Evolutionary conservation across 2,888 invertebrate species (phyloP).

Genomic region (Uloborus plumipes): DNA sequence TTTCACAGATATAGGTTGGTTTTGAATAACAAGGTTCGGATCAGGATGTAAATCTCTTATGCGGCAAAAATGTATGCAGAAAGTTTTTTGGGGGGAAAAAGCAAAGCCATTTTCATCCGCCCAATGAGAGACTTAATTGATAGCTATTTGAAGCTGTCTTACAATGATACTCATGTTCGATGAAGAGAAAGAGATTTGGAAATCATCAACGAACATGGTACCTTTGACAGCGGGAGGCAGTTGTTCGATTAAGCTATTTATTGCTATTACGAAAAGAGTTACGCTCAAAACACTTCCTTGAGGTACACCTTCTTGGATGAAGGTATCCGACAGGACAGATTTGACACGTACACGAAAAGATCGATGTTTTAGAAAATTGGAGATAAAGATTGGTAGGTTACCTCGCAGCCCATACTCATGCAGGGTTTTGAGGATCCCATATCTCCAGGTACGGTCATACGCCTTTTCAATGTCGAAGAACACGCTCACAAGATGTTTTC

Average conservation of each 20-base stretch:
- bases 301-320: slow-evolving; percentile 69
- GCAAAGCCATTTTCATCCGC: slow-evolving; percentile 8
- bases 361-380: background rate
- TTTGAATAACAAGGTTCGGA: background rate
- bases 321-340: slow-evolving; percentile 71
- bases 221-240: background rate
- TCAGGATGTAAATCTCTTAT: slow-evolving; percentile 4
- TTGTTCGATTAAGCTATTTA: no score
- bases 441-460: no score
- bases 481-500: slow-evolving; percentile 65
- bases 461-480: slow-evolving; percentile 64
- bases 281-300: slow-evolving; percentile 16
- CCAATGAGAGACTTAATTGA: slow-evolving; percentile 3
- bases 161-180: background rate
- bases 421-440: no score
- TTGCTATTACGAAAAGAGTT: slow-evolving; percentile 7
- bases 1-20: background rate
- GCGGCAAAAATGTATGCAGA: background rate
- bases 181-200: background rate
- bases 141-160: slow-evolving; percentile 3
- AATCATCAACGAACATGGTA: background rate
- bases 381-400: slow-evolving; percentile 54
- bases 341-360: background rate
- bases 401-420: no score
- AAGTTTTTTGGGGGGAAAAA: slow-evolving; percentile 52